These are phyloP conservation scores for Drosophila lini DNA, from an alignment of 1,140 invertebrate genomes.

Conservation along the genomic window DNA sequence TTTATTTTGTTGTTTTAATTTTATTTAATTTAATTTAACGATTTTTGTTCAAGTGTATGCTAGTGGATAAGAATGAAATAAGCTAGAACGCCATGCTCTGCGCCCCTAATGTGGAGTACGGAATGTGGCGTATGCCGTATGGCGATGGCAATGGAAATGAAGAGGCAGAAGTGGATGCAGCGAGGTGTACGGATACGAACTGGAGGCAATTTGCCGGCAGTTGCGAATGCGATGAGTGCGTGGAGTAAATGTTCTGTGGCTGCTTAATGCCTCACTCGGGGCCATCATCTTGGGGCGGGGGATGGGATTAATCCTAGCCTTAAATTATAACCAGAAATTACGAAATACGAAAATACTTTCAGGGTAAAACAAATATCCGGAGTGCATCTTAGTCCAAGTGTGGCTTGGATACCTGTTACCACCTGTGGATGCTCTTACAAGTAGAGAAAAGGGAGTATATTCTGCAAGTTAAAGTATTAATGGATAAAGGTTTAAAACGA, in stretches of 20 bases:
- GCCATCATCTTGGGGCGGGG: constrained; percentile 5
- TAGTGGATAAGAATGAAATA: constrained; percentile 39
- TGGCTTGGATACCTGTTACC: neutral
- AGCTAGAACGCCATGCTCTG: constrained; percentile 12
- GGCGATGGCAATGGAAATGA: constrained; percentile 6
- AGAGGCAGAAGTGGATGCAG: constrained; percentile 34
- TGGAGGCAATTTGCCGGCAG: constrained; percentile 55
- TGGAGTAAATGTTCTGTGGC: constrained; percentile 39
- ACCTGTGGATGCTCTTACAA: neutral
- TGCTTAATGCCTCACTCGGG: constrained; percentile 44
- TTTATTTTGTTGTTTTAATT: too few species aligned
- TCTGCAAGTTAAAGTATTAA: too few species aligned
- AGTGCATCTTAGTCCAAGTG: neutral
- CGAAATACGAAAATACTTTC: constrained; percentile 5
- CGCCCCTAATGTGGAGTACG: constrained; percentile 22
- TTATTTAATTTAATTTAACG: neutral
- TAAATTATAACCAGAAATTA: constrained; percentile 32
- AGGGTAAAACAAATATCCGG: neutral
- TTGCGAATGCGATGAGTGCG: constrained; percentile 50
- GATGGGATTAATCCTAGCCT: constrained; percentile 19
- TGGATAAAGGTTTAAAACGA: neutral
- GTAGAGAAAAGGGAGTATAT: neutral
- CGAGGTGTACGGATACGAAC: constrained; percentile 48
- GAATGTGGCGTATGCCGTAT: constrained; percentile 25
- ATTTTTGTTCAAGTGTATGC: constrained; percentile 13